These are phyloP conservation scores for Emydoidea blandingii DNA, from an alignment of 2,797 vertebrate species.

Conservation along the genomic window DNA sequence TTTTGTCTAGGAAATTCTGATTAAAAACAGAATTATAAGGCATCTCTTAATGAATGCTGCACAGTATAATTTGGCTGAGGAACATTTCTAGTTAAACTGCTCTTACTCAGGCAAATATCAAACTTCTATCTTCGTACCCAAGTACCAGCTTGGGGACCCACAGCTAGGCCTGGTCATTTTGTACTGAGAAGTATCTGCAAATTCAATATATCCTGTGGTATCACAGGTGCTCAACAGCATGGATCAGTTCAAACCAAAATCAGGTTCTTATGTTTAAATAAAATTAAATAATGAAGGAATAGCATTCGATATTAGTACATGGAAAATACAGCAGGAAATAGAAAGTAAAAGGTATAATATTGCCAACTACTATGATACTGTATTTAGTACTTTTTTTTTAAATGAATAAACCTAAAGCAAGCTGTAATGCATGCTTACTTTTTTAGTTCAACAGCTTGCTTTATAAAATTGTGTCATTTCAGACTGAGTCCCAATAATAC, in stretches of 20 bases:
- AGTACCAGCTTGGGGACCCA: background rate
- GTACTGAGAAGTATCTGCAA: background rate
- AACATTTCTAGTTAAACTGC: background rate
- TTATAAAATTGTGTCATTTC: background rate
- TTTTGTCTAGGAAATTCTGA: background rate
- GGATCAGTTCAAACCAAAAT: background rate
- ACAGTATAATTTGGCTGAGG: background rate
- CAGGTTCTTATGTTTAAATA: rapidly evolving
- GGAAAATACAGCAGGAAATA: background rate
- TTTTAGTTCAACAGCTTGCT: background rate
- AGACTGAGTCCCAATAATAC: background rate
- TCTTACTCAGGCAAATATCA: background rate
- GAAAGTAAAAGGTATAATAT: rapidly evolving
- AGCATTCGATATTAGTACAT: background rate
- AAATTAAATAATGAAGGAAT: background rate
- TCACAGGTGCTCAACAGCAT: background rate
- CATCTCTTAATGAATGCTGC: background rate
- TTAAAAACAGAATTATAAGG: background rate
- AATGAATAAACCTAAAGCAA: background rate
- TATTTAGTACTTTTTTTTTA: background rate
- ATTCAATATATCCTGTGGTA: background rate
- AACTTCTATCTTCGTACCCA: background rate
- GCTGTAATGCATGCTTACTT: background rate
- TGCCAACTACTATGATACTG: rapidly evolving
- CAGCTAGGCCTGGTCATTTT: background rate